Percentiles rank a stretch among this genome's conserved stretches.
Evolutionary conservation across 2,113 vertebrate genomes (phyloP).

Genomic region (Pedionomus torquatus): DNA sequence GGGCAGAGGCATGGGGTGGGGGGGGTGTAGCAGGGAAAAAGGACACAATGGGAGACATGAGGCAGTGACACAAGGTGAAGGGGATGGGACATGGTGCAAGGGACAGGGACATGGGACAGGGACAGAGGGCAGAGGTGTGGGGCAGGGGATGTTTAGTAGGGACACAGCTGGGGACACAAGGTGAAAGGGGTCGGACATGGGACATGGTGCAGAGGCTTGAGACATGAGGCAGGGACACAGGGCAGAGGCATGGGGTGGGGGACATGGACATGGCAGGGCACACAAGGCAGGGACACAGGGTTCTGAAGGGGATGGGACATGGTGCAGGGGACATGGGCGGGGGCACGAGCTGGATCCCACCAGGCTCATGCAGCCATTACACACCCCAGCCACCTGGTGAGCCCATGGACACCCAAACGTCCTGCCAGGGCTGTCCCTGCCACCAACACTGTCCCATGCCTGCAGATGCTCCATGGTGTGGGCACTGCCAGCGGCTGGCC

Average conservation of each 20-base stretch:
- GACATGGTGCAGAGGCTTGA: no score
- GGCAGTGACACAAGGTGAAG: no score
- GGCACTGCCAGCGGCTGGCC: conserved; percentile 85
- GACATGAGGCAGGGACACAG: not conserved
- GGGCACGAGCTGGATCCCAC: not conserved
- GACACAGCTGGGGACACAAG: no score
- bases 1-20: not conserved
- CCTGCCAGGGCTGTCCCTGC: not conserved
- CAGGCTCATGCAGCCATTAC: fast-evolving
- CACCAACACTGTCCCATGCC: not conserved
- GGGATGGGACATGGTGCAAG: no score
- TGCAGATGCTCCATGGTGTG: conserved; percentile 89
- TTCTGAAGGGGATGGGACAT: fast-evolving
- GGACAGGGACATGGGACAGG: no score
- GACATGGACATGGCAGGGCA: not conserved
- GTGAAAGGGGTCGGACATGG: no score
- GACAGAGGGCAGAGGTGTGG: no score
- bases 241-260: not conserved
- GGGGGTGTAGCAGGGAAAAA: no score
- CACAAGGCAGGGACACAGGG: not conserved
- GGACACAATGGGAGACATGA: no score
- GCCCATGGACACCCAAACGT: not conserved
- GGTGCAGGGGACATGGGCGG: not conserved
- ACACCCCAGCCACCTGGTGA: fast-evolving
- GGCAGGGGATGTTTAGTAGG: no score